Conservation (phyloP, 2,113 vertebrate species). For the Chamaea fasciata region DNA sequence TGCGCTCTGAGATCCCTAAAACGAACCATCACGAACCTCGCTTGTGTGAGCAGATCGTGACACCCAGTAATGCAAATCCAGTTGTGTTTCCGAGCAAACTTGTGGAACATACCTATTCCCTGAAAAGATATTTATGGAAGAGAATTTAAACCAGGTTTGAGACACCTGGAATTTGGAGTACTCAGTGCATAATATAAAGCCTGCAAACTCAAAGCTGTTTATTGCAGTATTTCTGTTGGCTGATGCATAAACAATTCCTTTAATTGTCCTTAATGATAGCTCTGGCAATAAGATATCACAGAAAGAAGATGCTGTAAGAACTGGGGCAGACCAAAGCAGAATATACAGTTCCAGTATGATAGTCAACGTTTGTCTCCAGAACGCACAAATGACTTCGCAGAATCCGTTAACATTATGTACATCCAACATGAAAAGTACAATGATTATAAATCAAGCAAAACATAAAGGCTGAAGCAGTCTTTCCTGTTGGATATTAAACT, state of each 20-base stretch:
- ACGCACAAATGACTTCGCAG: neutral
- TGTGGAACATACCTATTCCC: neutral
- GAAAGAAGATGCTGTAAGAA: neutral
- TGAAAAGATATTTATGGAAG: neutral
- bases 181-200: neutral
- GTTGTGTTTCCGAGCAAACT: neutral
- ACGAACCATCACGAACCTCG: no score
- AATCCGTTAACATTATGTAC: neutral
- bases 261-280: neutral
- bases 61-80: neutral
- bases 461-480: neutral
- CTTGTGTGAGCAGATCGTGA: no score
- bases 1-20: no score
- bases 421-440: neutral
- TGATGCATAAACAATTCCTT: neutral
- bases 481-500: conserved; percentile 3
- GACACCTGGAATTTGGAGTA: neutral
- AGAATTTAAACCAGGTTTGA: neutral
- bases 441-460: neutral
- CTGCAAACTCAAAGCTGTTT: neutral
- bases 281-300: neutral
- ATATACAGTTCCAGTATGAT: neutral
- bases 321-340: neutral
- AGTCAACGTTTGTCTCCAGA: neutral
- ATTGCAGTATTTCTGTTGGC: neutral